These are phyloP conservation scores for Epirrita christyi DNA, from an alignment of 2,888 invertebrate genomes.

Conservation along the genomic window DNA sequence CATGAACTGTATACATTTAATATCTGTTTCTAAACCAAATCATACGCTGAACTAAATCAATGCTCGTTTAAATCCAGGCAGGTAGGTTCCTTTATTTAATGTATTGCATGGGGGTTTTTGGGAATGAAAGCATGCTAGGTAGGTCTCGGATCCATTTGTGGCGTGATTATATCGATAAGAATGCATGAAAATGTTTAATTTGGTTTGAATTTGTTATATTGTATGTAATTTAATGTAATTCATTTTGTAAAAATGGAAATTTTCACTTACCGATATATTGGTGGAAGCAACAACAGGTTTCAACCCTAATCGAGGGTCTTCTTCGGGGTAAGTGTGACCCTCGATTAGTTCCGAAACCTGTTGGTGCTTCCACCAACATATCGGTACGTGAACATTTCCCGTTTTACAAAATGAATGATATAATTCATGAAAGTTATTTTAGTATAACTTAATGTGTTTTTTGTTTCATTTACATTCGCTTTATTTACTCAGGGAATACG, in stretches of 20 bases:
- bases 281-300: too few relatives aligned
- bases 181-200: slow-evolving; percentile 8
- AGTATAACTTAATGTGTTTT: too few relatives aligned
- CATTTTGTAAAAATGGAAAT: too few relatives aligned
- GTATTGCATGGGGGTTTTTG: slow-evolving; percentile 16
- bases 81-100: neutral
- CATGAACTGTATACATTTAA: slow-evolving; percentile 11
- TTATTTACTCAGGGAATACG: neutral
- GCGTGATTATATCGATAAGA: neutral
- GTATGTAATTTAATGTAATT: neutral
- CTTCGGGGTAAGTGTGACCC: too few relatives aligned
- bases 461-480: neutral
- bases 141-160: slow-evolving; percentile 1
- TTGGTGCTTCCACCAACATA: too few relatives aligned
- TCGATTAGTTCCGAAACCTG: too few relatives aligned
- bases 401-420: too few relatives aligned
- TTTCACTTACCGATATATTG: too few relatives aligned
- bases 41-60: neutral
- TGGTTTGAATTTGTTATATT: slow-evolving; percentile 3
- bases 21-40: neutral
- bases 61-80: neutral
- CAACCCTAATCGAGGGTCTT: too few relatives aligned
- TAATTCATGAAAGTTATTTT: too few relatives aligned
- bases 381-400: too few relatives aligned
- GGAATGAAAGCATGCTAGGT: slow-evolving; percentile 19